A percentile compares a stretch with the other conserved stretches of the same genome.
These are phyloP conservation scores for Macrotus californicus DNA, from an alignment of 2,113 vertebrate species.

Conservation along the genomic window DNA sequence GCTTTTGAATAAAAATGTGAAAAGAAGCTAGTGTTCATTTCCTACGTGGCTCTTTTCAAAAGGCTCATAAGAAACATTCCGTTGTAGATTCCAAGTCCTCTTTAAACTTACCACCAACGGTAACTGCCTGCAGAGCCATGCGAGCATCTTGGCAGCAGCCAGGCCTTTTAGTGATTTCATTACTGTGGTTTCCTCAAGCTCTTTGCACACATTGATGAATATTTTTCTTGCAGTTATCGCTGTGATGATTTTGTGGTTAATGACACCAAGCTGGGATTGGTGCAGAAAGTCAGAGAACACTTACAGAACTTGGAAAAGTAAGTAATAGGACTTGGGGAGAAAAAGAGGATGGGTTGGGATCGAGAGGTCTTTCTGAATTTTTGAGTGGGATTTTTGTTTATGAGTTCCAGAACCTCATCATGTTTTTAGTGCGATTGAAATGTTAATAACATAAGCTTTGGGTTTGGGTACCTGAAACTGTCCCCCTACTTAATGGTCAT, in stretches of 20 bases:
- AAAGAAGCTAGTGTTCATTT: slow-evolving; percentile 31
- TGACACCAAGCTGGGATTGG: slow-evolving; percentile 93
- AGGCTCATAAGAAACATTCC: slow-evolving; percentile 42
- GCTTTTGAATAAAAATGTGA: slow-evolving; percentile 53
- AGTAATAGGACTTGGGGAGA: slow-evolving; percentile 71
- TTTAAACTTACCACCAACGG: background rate
- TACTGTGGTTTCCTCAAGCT: slow-evolving; percentile 36
- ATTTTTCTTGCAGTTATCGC: slow-evolving; percentile 88
- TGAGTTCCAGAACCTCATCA: background rate
- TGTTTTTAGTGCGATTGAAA: slow-evolving; percentile 14
- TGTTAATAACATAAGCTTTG: slow-evolving; percentile 3
- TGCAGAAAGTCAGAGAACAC: slow-evolving; percentile 96
- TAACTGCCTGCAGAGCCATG: background rate
- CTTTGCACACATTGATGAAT: slow-evolving; percentile 30
- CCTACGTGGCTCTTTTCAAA: slow-evolving; percentile 4
- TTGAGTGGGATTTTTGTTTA: background rate
- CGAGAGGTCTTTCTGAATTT: background rate
- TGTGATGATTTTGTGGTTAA: slow-evolving; percentile 99
- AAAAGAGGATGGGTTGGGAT: background rate
- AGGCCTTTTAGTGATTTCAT: slow-evolving; percentile 32
- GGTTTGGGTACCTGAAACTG: background rate
- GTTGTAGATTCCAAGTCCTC: slow-evolving; percentile 26
- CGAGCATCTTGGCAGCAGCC: slow-evolving; percentile 5
- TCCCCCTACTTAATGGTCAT: background rate
- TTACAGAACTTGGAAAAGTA: slow-evolving; percentile 98